phyloP scores from a whole-genome alignment of 2,797 vertebrate species.

The Capromys pilorides region DNA sequence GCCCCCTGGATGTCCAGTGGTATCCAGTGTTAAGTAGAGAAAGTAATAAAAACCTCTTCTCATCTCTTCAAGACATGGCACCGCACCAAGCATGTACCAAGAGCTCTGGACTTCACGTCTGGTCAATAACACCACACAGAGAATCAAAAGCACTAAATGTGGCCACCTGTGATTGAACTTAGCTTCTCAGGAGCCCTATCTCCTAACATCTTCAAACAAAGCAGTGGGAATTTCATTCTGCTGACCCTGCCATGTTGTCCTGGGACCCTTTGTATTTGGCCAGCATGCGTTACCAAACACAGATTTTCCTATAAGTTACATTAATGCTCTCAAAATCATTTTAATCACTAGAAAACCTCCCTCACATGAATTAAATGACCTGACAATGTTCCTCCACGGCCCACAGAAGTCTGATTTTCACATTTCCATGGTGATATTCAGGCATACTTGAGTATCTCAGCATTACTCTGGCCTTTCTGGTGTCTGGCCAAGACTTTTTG shows the following conservation, averaged over 20 bases:
- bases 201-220: neutral
- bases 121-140: neutral
- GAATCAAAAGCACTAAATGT: neutral
- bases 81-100: neutral
- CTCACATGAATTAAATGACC: slow-evolving; percentile 5
- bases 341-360: neutral
- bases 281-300: neutral
- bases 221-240: neutral
- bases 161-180: neutral
- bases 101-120: neutral
- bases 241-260: neutral
- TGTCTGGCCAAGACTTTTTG: neutral
- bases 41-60: neutral
- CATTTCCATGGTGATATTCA: neutral
- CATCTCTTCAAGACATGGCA: neutral
- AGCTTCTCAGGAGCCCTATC: neutral
- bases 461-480: slow-evolving; percentile 34
- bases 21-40: neutral
- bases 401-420: neutral
- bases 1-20: neutral
- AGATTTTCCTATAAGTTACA: neutral
- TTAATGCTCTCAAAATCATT: neutral
- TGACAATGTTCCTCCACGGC: neutral
- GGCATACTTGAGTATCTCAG: neutral
- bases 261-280: neutral